Percentiles rank a stretch among this genome's conserved stretches.
Conservation (phyloP, 2,888 invertebrate genomes). For the Pelosia muscerda region DNA sequence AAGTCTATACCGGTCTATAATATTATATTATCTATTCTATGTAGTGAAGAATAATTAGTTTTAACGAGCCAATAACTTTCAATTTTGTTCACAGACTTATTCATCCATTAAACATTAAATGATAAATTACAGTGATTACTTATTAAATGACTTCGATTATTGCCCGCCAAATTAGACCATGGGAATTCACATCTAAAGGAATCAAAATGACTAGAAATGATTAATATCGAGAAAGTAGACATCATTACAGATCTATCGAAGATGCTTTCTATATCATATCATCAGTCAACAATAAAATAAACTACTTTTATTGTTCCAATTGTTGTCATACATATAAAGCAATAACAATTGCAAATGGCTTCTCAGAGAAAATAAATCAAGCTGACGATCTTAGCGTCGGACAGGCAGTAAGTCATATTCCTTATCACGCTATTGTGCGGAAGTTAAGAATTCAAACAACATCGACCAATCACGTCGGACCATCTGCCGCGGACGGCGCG, state of each 20-base stretch:
- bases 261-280: slow-evolving; percentile 61
- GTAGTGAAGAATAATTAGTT: background rate
- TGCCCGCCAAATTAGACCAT: slow-evolving; percentile 41
- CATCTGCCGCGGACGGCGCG: slow-evolving; percentile 80
- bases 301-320: slow-evolving; percentile 51
- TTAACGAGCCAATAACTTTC: slow-evolving; percentile 6
- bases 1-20: background rate
- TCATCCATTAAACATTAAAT: slow-evolving; percentile 22
- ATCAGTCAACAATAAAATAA: slow-evolving; percentile 52
- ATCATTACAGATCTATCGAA: slow-evolving; percentile 58
- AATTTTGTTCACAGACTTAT: slow-evolving; percentile 6
- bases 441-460: slow-evolving; percentile 78
- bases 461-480: slow-evolving; percentile 76
- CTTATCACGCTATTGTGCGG: slow-evolving; percentile 81
- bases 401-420: slow-evolving; percentile 69
- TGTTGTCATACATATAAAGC: slow-evolving; percentile 54
- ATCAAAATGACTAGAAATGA: slow-evolving; percentile 56
- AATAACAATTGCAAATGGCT: slow-evolving; percentile 56
- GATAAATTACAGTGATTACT: slow-evolving; percentile 32
- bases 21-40: background rate
- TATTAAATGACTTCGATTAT: slow-evolving; percentile 39
- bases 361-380: slow-evolving; percentile 65
- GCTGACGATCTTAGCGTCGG: slow-evolving; percentile 52
- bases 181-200: slow-evolving; percentile 50
- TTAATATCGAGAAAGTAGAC: slow-evolving; percentile 68